Percentiles rank a stretch among this genome's conserved stretches.
Evolutionary conservation across 1,140 invertebrate genomes (phyloP).

Genomic region (Sesamia nonagrioides): DNA sequence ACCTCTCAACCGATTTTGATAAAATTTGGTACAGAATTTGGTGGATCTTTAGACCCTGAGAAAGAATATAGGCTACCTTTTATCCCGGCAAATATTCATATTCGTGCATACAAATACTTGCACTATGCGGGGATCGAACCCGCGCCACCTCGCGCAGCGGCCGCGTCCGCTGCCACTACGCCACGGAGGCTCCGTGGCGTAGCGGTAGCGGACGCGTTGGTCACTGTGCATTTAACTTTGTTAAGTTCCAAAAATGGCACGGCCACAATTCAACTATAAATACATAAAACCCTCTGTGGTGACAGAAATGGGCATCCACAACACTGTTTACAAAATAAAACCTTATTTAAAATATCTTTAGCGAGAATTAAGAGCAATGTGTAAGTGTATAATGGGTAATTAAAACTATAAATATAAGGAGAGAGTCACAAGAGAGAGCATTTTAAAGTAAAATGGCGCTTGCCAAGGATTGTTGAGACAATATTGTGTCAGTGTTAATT

Average conservation of each 20-base stretch:
- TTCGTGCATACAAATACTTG: too few relatives aligned
- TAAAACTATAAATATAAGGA: constrained; percentile 45
- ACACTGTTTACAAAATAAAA: constrained; percentile 22
- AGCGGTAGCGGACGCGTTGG: too few relatives aligned
- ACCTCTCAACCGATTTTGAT: too few relatives aligned
- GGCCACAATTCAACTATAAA: not conserved
- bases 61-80: too few relatives aligned
- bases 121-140: too few relatives aligned
- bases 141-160: too few relatives aligned
- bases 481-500: constrained; percentile 39
- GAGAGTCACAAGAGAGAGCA: constrained; percentile 2
- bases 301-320: not conserved
- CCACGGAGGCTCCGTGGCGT: too few relatives aligned
- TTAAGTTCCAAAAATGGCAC: not conserved
- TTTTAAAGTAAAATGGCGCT: constrained; percentile 29
- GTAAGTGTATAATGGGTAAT: not conserved
- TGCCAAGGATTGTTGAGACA: constrained; percentile 38
- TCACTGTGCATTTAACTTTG: not conserved
- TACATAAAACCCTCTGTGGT: constrained; percentile 17
- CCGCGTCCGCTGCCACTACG: too few relatives aligned
- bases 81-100: too few relatives aligned
- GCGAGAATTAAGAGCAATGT: constrained; percentile 18
- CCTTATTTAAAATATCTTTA: constrained; percentile 13
- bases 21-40: too few relatives aligned
- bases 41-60: too few relatives aligned